phyloP scores from a whole-genome alignment of 2,888 invertebrate species.

The Agriopis aurantiaria region DNA sequence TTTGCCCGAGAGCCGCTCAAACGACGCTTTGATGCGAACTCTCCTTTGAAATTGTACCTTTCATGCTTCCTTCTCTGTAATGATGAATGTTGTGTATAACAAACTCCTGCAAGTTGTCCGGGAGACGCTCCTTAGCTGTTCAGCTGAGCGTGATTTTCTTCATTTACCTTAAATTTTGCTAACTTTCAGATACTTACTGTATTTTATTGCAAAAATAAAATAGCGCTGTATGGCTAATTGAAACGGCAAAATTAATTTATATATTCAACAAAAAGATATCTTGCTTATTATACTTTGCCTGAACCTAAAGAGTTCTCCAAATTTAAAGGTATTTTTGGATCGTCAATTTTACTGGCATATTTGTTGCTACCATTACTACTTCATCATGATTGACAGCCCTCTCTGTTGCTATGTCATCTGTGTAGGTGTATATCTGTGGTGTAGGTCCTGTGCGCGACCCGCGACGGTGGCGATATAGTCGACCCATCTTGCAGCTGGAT shows the following conservation, averaged over 20 bases:
- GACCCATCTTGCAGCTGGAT: no score
- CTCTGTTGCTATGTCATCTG: no score
- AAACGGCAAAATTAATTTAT: neutral
- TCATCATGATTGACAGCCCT: no score
- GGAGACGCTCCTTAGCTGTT: conserved; percentile 10
- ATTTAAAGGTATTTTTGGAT: no score
- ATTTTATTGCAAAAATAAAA: neutral
- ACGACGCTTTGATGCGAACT: conserved; percentile 26
- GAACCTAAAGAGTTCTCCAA: neutral
- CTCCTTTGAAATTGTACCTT: conserved; percentile 30
- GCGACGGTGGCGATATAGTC: no score
- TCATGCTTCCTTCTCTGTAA: neutral
- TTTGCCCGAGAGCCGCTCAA: conserved; percentile 17
- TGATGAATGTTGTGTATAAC: conserved; percentile 8
- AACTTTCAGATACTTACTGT: neutral
- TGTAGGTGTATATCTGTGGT: no score
- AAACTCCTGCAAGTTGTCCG: conserved; percentile 10
- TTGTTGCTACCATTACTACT: neutral
- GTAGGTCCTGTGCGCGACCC: no score
- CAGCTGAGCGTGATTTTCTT: conserved; percentile 14
- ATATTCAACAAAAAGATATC: neutral
- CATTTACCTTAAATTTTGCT: neutral
- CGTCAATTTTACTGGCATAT: neutral
- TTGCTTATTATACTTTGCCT: neutral
- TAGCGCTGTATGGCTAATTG: neutral